These are phyloP conservation scores for Coryphaenoides rupestris DNA, from an alignment of 2,113 vertebrate species.

Conservation along the genomic window DNA sequence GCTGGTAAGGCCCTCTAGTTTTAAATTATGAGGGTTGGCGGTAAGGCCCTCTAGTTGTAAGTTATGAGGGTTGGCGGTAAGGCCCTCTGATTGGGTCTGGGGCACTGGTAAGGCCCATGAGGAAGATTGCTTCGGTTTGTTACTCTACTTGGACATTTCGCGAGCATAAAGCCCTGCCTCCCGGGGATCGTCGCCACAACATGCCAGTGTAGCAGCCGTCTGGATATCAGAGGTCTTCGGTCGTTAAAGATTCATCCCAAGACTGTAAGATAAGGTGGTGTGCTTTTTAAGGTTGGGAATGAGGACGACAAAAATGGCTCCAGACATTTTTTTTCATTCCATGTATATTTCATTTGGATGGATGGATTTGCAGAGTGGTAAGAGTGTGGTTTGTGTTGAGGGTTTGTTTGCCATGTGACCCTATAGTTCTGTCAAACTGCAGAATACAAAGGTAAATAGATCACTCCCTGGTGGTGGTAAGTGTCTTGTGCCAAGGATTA, in stretches of 20 bases:
- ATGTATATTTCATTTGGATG: background rate
- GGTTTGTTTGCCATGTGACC: too few relatives aligned
- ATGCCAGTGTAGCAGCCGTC: constrained; percentile 49
- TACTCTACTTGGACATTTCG: constrained; percentile 20
- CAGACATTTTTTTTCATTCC: background rate
- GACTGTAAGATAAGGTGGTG: constrained; percentile 10
- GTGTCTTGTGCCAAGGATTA: too few relatives aligned
- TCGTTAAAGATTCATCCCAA: constrained; percentile 35
- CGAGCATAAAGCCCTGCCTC: constrained; percentile 12
- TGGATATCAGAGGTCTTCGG: constrained; percentile 41
- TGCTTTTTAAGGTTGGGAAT: constrained; percentile 5
- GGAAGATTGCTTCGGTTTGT: constrained; percentile 41
- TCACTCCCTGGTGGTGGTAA: too few relatives aligned
- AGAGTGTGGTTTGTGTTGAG: too few relatives aligned
- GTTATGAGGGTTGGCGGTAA: constrained; percentile 42
- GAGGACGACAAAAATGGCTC: background rate
- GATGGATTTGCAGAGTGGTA: too few relatives aligned
- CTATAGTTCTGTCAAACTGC: too few relatives aligned
- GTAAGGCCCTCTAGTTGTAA: constrained; percentile 16
- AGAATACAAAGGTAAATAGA: too few relatives aligned
- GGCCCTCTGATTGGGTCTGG: constrained; percentile 27
- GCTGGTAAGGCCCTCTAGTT: constrained; percentile 19
- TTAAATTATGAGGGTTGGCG: too few relatives aligned
- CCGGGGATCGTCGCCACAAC: constrained; percentile 30
- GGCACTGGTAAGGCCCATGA: constrained; percentile 26